These are phyloP conservation scores for Syngnathoides biaculeatus DNA, from an alignment of 2,113 vertebrate species.

Conservation along the genomic window DNA sequence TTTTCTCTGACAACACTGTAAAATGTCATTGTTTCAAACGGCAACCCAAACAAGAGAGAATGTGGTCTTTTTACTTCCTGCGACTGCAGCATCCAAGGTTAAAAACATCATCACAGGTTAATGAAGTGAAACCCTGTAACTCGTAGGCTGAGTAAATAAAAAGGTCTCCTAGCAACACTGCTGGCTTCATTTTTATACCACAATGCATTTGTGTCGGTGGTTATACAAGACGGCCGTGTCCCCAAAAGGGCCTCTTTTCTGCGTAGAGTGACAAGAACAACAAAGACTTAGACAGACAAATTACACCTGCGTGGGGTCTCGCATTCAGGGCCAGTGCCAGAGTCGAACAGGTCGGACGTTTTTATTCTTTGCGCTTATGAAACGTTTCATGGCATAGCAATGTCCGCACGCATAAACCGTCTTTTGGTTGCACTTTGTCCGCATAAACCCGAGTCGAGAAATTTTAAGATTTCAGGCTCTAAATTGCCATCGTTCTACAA, in stretches of 20 bases:
- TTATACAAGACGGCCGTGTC: slow-evolving; percentile 5
- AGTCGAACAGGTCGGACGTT: slow-evolving; percentile 36
- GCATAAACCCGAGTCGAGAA: no score
- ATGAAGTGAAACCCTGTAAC: slow-evolving; percentile 39
- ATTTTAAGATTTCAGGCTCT: background rate
- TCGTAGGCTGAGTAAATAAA: slow-evolving; percentile 46
- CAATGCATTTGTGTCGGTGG: slow-evolving; percentile 3
- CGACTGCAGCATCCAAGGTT: slow-evolving; percentile 17
- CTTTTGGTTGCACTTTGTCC: background rate
- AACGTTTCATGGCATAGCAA: background rate
- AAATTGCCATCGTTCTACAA: background rate
- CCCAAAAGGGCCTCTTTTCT: slow-evolving; percentile 35
- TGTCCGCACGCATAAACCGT: background rate
- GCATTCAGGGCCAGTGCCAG: slow-evolving; percentile 24
- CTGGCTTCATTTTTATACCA: slow-evolving; percentile 40
- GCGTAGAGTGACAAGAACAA: slow-evolving; percentile 21
- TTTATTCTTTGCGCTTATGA: slow-evolving; percentile 26
- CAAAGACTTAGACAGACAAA: slow-evolving; percentile 44
- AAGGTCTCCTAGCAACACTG: slow-evolving; percentile 41
- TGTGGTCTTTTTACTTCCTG: slow-evolving; percentile 25
- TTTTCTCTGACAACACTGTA: background rate
- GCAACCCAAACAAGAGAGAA: slow-evolving; percentile 4
- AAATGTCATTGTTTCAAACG: background rate
- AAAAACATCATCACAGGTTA: slow-evolving; percentile 45
- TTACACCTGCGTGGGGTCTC: slow-evolving; percentile 39